A percentile compares a stretch with the other conserved stretches of the same genome.
phyloP scores from a whole-genome alignment of 2,888 invertebrate species.

The Apodemia hepburni region DNA sequence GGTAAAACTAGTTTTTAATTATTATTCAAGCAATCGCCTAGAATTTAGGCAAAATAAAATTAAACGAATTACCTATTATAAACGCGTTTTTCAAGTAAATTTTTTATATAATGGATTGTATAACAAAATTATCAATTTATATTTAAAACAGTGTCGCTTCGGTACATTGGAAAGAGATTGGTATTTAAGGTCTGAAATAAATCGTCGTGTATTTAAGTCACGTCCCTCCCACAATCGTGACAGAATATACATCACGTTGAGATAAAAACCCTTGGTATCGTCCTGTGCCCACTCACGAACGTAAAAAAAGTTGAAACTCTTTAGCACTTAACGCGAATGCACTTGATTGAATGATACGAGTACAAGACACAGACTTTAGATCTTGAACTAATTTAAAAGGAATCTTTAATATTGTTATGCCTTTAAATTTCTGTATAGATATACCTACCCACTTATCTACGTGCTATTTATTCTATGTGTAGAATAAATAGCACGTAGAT shows the following conservation, averaged over 20 bases:
- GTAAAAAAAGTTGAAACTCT: slow-evolving; percentile 43
- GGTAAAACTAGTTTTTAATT: no score
- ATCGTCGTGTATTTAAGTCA: slow-evolving; percentile 69
- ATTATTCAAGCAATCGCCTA: no score
- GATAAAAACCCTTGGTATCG: slow-evolving; percentile 67
- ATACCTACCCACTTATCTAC: no score
- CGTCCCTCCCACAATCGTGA: slow-evolving; percentile 66
- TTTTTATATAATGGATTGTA: neutral
- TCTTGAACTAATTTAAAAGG: slow-evolving; percentile 21
- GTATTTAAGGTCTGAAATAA: slow-evolving; percentile 47
- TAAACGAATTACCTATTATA: neutral
- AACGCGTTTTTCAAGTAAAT: neutral
- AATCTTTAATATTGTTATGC: neutral
- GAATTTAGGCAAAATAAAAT: neutral
- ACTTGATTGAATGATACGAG: slow-evolving; percentile 43
- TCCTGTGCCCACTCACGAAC: slow-evolving; percentile 52
- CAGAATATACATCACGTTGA: slow-evolving; percentile 67
- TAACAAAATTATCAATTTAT: slow-evolving; percentile 10
- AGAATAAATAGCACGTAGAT: no score
- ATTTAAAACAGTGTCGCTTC: slow-evolving; percentile 26
- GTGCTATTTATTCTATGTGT: no score
- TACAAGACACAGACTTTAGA: slow-evolving; percentile 17
- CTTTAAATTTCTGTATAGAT: no score
- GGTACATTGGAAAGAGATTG: slow-evolving; percentile 25
- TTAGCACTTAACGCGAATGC: slow-evolving; percentile 50